A percentile compares a stretch with the other conserved stretches of the same genome.
phyloP scores from a whole-genome alignment of 2,888 invertebrate species.

The Prenolepis imparis region DNA sequence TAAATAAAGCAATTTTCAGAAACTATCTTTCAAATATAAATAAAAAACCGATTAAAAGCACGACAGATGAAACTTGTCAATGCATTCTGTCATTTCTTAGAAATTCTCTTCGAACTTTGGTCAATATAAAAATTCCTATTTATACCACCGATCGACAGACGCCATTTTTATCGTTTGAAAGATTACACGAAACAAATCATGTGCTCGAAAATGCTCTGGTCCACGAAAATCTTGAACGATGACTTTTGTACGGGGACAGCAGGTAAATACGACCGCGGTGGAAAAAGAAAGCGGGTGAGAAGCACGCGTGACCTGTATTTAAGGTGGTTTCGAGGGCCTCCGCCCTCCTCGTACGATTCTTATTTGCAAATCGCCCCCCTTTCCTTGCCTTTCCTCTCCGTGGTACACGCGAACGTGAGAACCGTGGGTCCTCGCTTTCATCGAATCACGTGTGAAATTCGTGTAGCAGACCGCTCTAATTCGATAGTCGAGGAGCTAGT shows the following conservation, averaged over 20 bases:
- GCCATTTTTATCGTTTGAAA: conserved; percentile 75
- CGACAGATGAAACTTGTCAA: background rate
- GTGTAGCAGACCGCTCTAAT: conserved; percentile 57
- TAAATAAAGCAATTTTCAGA: background rate
- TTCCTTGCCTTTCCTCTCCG: conserved; percentile 30
- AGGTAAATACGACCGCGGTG: conserved; percentile 72
- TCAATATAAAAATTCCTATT: background rate
- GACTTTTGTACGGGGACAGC: conserved; percentile 78
- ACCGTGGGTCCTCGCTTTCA: conserved; percentile 72
- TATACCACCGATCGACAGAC: background rate
- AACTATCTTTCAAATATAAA: background rate
- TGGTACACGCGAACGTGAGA: conserved; percentile 82
- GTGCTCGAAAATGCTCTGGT: conserved; percentile 10
- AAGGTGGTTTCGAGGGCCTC: conserved; percentile 78
- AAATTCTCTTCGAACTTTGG: background rate
- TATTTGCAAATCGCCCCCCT: conserved; percentile 74
- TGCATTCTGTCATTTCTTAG: background rate
- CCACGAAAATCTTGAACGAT: conserved; percentile 79
- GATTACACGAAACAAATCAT: conserved; percentile 24
- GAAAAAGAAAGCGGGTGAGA: conserved; percentile 66
- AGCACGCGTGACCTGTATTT: conserved; percentile 85
- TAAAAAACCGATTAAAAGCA: background rate
- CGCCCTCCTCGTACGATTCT: conserved; percentile 72
- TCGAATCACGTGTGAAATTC: conserved; percentile 65
- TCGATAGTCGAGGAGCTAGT: conserved; percentile 53